phyloP scores from a whole-genome alignment of 2,113 vertebrate genomes.

The Brachypteracias leptosomus region DNA sequence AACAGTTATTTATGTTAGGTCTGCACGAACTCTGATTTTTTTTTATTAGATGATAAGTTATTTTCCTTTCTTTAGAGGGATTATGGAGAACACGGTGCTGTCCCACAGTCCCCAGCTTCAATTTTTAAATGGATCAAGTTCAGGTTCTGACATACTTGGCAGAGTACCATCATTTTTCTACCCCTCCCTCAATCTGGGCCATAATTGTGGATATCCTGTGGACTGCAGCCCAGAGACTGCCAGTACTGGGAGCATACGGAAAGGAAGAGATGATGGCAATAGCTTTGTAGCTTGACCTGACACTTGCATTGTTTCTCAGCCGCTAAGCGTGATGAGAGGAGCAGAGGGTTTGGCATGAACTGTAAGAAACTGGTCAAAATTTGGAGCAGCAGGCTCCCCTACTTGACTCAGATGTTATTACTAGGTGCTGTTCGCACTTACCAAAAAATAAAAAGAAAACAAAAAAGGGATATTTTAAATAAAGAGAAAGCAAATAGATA shows the following conservation, averaged over 20 bases:
- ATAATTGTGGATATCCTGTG: conserved; percentile 68
- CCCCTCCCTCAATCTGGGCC: conserved; percentile 65
- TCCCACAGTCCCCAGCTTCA: conserved; percentile 43
- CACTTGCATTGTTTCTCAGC: conserved; percentile 49
- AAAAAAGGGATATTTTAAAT: neutral
- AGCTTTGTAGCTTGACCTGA: conserved; percentile 54
- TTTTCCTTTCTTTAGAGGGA: neutral
- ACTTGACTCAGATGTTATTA: neutral
- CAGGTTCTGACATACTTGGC: conserved; percentile 64
- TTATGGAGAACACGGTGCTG: neutral
- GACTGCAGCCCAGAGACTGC: conserved; percentile 67
- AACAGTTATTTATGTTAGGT: neutral
- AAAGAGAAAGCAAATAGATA: neutral
- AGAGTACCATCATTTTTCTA: conserved; percentile 48
- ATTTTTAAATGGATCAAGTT: conserved; percentile 61
- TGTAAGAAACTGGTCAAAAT: neutral
- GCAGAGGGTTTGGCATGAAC: neutral
- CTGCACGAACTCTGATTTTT: neutral
- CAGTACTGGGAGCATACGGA: conserved; percentile 57
- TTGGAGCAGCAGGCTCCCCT: neutral
- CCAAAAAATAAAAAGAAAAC: neutral
- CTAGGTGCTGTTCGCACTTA: neutral
- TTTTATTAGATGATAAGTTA: neutral
- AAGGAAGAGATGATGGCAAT: conserved; percentile 56
- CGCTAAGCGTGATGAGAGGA: neutral